Evolutionary conservation across 2,888 invertebrate genomes (phyloP).

Genomic region (Tipula unca): DNA sequence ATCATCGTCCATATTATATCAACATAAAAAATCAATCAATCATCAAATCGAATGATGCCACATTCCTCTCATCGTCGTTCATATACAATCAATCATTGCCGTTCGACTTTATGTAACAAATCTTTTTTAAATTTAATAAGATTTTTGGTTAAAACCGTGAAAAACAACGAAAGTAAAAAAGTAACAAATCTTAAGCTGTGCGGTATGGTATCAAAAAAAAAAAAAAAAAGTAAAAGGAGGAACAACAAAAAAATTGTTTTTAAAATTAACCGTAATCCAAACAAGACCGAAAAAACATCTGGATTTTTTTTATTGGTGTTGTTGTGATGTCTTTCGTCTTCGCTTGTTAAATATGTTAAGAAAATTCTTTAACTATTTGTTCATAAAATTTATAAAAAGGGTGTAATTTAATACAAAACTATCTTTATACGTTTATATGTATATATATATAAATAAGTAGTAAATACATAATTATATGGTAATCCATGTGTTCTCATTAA

Average conservation of each 20-base stretch:
- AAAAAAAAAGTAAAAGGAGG: neutral
- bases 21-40: slow-evolving; percentile 8
- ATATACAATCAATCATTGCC: neutral
- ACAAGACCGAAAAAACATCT: neutral
- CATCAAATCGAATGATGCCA: neutral
- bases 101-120: neutral
- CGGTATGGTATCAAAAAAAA: neutral
- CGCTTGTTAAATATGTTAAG: neutral
- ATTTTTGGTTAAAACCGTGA: slow-evolving; percentile 8
- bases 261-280: slow-evolving; percentile 8
- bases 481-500: slow-evolving; percentile 14
- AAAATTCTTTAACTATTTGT: neutral
- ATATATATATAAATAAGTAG: neutral
- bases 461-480: neutral
- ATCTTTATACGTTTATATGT: too few relatives aligned
- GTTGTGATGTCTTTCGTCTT: neutral
- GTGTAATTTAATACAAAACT: slow-evolving; percentile 8
- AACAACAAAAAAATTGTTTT: neutral
- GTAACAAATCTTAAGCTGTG: neutral
- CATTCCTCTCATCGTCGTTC: neutral
- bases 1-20: neutral
- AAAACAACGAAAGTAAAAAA: neutral
- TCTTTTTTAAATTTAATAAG: neutral
- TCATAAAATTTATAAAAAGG: neutral
- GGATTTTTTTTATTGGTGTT: neutral